These are phyloP conservation scores for Calidris pugnax DNA, from an alignment of 2,113 vertebrate species.

Conservation along the genomic window DNA sequence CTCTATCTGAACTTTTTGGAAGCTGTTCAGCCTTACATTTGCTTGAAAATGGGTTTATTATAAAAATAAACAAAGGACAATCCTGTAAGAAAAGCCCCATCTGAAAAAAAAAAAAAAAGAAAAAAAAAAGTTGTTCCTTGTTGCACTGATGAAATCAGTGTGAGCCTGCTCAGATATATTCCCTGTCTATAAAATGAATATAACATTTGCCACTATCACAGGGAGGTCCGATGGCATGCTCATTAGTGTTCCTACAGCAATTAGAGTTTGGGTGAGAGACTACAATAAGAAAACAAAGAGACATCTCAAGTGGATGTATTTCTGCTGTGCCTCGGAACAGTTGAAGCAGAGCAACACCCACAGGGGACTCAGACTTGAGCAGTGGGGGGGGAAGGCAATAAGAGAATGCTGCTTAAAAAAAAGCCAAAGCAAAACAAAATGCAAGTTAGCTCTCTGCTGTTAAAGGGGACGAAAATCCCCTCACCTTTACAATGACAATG, in stretches of 20 bases:
- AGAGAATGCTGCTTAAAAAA: neutral
- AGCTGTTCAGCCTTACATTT: neutral
- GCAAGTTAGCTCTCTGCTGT: neutral
- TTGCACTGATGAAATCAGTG: neutral
- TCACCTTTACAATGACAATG: neutral
- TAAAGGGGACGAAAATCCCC: neutral
- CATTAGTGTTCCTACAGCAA: neutral
- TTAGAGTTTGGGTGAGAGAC: neutral
- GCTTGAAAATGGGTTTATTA: neutral
- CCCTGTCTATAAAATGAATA: neutral
- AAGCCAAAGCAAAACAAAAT: neutral
- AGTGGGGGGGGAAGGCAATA: neutral
- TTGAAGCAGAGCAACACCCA: neutral
- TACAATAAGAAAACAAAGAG: neutral
- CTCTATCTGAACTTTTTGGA: neutral
- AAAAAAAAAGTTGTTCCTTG: neutral
- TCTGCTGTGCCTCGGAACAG: neutral
- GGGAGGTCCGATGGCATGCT: neutral
- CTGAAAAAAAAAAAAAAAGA: neutral
- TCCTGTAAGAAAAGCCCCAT: accelerated
- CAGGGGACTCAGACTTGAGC: neutral
- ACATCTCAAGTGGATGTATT: neutral
- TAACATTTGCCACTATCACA: neutral
- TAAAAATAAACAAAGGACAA: neutral
- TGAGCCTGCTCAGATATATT: neutral